Percentiles rank a stretch among this genome's conserved stretches.
phyloP scores from a whole-genome alignment of 1,140 invertebrate genomes.

The Zaprionus tsacasi region DNA sequence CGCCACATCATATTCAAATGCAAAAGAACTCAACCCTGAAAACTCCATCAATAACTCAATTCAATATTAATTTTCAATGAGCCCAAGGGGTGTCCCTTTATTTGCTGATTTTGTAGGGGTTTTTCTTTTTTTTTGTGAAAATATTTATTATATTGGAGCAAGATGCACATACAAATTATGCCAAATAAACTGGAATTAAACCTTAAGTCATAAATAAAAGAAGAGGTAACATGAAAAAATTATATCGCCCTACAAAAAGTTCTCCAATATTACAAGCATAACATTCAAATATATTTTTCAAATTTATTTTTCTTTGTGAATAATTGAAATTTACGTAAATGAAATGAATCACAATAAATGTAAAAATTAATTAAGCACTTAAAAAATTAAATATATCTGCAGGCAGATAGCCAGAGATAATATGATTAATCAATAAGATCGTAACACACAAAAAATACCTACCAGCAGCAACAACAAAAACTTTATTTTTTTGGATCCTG shows the following conservation, averaged over 20 bases:
- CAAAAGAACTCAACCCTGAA: conserved; percentile 4
- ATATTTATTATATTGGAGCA: neutral
- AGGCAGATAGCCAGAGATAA: neutral
- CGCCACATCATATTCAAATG: neutral
- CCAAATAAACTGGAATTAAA: neutral
- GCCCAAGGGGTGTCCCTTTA: neutral
- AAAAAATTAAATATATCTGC: neutral
- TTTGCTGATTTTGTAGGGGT: neutral
- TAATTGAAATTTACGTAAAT: neutral
- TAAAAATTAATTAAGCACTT: neutral
- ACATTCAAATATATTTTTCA: too few relatives aligned
- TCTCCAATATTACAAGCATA: too few relatives aligned
- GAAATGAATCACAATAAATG: neutral
- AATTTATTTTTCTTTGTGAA: neutral
- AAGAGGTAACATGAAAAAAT: too few relatives aligned
- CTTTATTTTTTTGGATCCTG: neutral
- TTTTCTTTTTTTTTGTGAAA: neutral
- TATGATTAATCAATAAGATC: conserved; percentile 6
- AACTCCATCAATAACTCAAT: conserved; percentile 27
- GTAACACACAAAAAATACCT: neutral
- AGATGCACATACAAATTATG: neutral
- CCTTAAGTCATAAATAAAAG: too few relatives aligned
- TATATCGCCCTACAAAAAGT: too few relatives aligned
- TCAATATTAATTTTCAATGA: conserved; percentile 10
- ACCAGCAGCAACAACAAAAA: conserved; percentile 2